These are phyloP conservation scores for Oryctes rhinoceros DNA, from an alignment of 1,140 invertebrate species.

Conservation along the genomic window DNA sequence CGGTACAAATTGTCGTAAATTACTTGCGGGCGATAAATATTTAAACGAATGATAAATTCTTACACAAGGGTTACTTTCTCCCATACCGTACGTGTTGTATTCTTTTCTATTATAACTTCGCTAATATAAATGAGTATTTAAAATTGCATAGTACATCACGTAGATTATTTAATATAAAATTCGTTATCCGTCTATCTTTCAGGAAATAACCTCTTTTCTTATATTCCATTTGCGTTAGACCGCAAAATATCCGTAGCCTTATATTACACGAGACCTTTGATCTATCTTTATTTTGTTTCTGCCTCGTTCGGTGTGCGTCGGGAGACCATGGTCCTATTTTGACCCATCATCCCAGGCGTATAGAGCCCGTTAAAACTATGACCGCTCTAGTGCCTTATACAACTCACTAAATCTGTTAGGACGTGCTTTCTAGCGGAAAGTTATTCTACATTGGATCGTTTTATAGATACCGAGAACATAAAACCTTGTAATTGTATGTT, in stretches of 20 bases:
- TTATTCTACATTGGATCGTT: constrained; percentile 23
- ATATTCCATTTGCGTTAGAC: constrained; percentile 16
- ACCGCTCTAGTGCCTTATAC: constrained; percentile 23
- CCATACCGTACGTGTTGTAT: too few species aligned
- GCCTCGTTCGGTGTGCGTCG: constrained; percentile 11
- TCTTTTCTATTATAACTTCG: not conserved
- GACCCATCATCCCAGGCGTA: constrained; percentile 28
- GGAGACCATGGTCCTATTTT: constrained; percentile 25
- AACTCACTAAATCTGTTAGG: constrained; percentile 31
- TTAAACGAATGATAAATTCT: too few species aligned
- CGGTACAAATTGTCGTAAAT: too few species aligned
- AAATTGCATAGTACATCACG: not conserved
- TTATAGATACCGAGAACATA: constrained; percentile 33
- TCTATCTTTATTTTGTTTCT: constrained; percentile 37
- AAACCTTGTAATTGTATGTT: constrained; percentile 34
- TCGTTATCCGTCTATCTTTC: not conserved
- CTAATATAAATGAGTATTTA: constrained; percentile 12
- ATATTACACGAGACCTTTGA: constrained; percentile 19
- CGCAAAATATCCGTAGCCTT: not conserved
- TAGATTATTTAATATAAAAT: constrained; percentile 18
- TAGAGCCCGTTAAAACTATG: constrained; percentile 32
- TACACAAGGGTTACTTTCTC: too few species aligned
- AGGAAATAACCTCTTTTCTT: not conserved
- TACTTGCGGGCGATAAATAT: too few species aligned
- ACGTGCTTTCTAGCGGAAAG: constrained; percentile 26